Evolutionary conservation across 2,888 invertebrate species (phyloP).

Genomic region (Phyllotreta cruciferae): DNA sequence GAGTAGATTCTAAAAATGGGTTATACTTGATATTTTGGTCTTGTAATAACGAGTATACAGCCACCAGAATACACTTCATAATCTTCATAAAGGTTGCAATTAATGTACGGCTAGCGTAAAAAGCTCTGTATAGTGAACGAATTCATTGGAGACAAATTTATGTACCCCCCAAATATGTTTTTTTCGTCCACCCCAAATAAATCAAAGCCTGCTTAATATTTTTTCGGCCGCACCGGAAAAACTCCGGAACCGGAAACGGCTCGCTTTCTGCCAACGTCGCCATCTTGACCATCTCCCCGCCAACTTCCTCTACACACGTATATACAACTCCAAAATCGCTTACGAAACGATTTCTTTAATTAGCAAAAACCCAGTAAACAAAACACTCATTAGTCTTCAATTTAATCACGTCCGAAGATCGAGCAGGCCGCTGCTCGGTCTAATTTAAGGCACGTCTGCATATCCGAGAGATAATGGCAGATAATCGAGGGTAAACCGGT

Average conservation of each 20-base stretch:
- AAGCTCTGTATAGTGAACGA: too few species aligned
- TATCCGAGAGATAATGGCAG: slow-evolving; percentile 37
- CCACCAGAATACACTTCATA: too few species aligned
- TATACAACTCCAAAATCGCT: slow-evolving; percentile 11
- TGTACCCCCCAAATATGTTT: slow-evolving; percentile 12
- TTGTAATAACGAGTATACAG: too few species aligned
- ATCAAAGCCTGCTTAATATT: slow-evolving; percentile 33
- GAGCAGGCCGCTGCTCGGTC: slow-evolving; percentile 8
- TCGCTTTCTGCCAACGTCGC: slow-evolving; percentile 35
- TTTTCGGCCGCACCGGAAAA: slow-evolving; percentile 32
- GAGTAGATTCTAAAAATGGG: too few species aligned
- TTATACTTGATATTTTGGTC: too few species aligned
- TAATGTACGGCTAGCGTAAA: too few species aligned
- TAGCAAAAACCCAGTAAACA: slow-evolving; percentile 26
- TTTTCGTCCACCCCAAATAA: slow-evolving; percentile 23
- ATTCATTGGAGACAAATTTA: too few species aligned
- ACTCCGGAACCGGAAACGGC: slow-evolving; percentile 40
- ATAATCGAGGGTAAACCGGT: slow-evolving; percentile 32
- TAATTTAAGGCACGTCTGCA: slow-evolving; percentile 38
- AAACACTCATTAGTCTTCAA: slow-evolving; percentile 12
- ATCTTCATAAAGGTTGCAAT: too few species aligned
- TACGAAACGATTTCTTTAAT: slow-evolving; percentile 41
- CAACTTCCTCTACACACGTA: not conserved
- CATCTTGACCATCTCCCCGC: slow-evolving; percentile 22
- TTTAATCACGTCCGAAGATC: slow-evolving; percentile 1